These are phyloP conservation scores for Mythimna ferrago DNA, from an alignment of 2,888 invertebrate genomes.

Conservation along the genomic window DNA sequence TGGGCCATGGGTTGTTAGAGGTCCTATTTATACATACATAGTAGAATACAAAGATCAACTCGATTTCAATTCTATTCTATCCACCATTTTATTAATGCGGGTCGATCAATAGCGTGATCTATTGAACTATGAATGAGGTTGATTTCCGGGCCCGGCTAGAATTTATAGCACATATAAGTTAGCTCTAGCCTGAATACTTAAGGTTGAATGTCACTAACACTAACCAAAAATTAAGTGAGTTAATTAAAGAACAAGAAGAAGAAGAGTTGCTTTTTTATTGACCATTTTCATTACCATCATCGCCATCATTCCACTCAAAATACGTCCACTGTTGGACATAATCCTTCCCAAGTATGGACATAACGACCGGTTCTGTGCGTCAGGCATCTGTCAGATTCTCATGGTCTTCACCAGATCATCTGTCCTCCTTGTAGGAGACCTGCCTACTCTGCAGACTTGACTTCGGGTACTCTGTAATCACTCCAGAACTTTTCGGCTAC, in stretches of 20 bases:
- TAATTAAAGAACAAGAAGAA: too few species aligned
- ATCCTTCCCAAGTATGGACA: too few species aligned
- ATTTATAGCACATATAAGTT: conserved; percentile 3
- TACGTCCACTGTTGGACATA: too few species aligned
- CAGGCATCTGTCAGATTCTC: too few species aligned
- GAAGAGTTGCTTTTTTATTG: neutral
- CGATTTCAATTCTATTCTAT: neutral
- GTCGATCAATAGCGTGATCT: neutral
- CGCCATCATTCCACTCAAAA: neutral
- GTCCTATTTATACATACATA: neutral
- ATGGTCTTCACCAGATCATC: too few species aligned
- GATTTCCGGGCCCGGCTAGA: conserved; percentile 9
- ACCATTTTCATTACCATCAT: neutral
- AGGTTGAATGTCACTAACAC: neutral
- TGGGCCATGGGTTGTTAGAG: too few species aligned
- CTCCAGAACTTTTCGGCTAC: too few species aligned
- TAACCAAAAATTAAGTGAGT: neutral
- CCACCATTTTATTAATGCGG: neutral
- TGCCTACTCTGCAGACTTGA: too few species aligned
- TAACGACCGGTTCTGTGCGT: too few species aligned
- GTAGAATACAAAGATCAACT: neutral
- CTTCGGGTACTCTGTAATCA: too few species aligned
- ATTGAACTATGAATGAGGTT: conserved; percentile 1
- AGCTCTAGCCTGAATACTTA: neutral
- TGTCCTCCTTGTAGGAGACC: too few species aligned